Evolutionary conservation across 2,113 vertebrate species (phyloP).

Genomic region (Platycercus adscitus): DNA sequence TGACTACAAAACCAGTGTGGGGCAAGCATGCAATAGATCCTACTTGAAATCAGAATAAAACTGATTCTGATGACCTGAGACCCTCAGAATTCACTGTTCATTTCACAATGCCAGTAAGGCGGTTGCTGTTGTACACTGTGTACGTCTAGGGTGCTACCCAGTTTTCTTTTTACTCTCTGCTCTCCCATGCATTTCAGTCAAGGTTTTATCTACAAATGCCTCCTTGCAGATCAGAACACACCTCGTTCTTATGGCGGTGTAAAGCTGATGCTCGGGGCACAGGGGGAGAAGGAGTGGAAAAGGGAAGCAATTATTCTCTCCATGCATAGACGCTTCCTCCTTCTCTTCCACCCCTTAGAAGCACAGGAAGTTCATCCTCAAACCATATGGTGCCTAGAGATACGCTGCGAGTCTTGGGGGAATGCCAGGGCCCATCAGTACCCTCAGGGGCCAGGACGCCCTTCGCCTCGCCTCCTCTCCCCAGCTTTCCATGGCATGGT

Average conservation of each 20-base stretch:
- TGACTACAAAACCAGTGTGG: background rate
- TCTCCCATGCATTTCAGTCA: background rate
- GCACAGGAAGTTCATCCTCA: constrained; percentile 50
- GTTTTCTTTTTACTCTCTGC: background rate
- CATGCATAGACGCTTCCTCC: background rate
- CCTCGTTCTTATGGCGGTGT: background rate
- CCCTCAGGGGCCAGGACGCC: background rate
- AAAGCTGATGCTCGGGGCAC: background rate
- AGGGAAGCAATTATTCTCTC: constrained; percentile 60
- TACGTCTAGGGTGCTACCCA: background rate
- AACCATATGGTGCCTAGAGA: constrained; percentile 60
- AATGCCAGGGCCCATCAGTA: constrained; percentile 9
- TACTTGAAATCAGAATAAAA: background rate
- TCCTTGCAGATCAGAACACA: background rate
- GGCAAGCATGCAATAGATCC: background rate
- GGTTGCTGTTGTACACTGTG: background rate
- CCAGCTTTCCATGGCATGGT: fast-evolving
- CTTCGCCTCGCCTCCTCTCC: background rate
- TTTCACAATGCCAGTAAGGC: background rate
- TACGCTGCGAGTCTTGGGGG: background rate
- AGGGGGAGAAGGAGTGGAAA: background rate
- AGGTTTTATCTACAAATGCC: background rate
- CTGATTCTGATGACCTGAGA: background rate
- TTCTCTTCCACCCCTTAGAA: constrained; percentile 33
- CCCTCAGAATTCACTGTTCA: background rate